These are phyloP conservation scores for Melitaea cinxia DNA, from an alignment of 1,140 invertebrate species.

Conservation along the genomic window DNA sequence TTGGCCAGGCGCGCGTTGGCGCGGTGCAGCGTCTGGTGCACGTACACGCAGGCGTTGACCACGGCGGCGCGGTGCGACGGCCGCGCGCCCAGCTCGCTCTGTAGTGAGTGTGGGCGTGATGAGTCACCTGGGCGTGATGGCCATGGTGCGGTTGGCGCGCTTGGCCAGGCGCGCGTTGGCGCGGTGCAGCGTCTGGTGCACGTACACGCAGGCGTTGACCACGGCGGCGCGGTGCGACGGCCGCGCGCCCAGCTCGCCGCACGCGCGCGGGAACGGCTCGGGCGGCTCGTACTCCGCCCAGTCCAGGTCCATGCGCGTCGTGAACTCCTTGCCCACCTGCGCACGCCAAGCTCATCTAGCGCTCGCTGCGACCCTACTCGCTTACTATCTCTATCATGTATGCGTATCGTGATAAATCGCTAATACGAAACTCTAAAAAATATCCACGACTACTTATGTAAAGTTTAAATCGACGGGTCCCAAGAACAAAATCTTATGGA, in stretches of 20 bases:
- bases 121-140: constrained; percentile 83
- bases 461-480: too few species aligned
- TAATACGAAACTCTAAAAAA: too few species aligned
- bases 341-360: not conserved
- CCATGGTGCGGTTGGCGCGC: constrained; percentile 96
- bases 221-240: constrained; percentile 96
- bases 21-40: constrained; percentile 83
- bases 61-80: constrained; percentile 98
- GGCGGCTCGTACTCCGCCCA: constrained; percentile 91
- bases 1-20: constrained; percentile 76
- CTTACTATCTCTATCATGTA: too few species aligned
- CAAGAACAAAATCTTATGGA: too few species aligned
- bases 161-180: constrained; percentile 95
- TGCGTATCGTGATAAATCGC: too few species aligned
- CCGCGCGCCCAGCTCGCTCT: constrained; percentile 96
- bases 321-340: constrained; percentile 93
- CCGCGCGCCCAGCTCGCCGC: constrained; percentile 87
- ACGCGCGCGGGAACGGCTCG: constrained; percentile 93
- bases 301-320: constrained; percentile 91
- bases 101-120: constrained; percentile 52
- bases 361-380: too few species aligned
- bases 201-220: constrained; percentile 98
- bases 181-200: constrained; percentile 98
- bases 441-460: too few species aligned
- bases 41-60: constrained; percentile 82